Percentiles rank a stretch among this genome's conserved stretches.
Evolutionary conservation across 2,888 invertebrate genomes (phyloP).

Genomic region (Furcula furcula): DNA sequence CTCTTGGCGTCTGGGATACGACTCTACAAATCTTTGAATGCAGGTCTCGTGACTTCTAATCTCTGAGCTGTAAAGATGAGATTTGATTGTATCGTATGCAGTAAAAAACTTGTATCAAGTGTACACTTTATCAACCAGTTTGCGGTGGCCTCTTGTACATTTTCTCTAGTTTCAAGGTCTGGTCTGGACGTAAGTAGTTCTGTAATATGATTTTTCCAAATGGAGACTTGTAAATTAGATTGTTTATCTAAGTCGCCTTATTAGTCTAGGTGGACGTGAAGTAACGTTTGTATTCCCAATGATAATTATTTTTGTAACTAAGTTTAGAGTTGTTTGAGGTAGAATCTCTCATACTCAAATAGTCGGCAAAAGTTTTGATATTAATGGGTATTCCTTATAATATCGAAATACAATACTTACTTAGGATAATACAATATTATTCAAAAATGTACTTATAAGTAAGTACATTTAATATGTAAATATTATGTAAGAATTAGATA

Average conservation of each 20-base stretch:
- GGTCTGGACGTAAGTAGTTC: constrained; percentile 38
- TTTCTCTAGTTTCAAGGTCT: constrained; percentile 59
- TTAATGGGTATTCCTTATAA: no score
- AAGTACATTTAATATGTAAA: no score
- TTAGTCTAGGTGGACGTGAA: constrained; percentile 7
- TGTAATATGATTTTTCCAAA: constrained; percentile 44
- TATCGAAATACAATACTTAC: no score
- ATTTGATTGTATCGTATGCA: constrained; percentile 1
- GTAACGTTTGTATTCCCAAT: constrained; percentile 7
- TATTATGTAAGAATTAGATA: no score
- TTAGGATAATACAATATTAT: no score
- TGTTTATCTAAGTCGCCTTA: constrained; percentile 31
- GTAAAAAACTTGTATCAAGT: constrained; percentile 35
- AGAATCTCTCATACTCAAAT: no score
- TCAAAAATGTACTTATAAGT: no score
- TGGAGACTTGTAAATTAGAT: constrained; percentile 44
- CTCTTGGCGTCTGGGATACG: constrained; percentile 48
- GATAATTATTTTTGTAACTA: constrained; percentile 1
- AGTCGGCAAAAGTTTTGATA: no score
- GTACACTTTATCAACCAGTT: constrained; percentile 49
- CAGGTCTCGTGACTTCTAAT: constrained; percentile 10
- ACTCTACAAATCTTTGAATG: constrained; percentile 23
- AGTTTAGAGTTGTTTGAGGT: no score
- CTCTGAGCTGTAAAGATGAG: neutral
- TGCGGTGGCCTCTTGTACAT: constrained; percentile 47